Evolutionary conservation across 2,888 invertebrate species (phyloP), one percentile per base, ranked within the genome.

Genomic region (Lasioglossum pauxillum): DNA sequence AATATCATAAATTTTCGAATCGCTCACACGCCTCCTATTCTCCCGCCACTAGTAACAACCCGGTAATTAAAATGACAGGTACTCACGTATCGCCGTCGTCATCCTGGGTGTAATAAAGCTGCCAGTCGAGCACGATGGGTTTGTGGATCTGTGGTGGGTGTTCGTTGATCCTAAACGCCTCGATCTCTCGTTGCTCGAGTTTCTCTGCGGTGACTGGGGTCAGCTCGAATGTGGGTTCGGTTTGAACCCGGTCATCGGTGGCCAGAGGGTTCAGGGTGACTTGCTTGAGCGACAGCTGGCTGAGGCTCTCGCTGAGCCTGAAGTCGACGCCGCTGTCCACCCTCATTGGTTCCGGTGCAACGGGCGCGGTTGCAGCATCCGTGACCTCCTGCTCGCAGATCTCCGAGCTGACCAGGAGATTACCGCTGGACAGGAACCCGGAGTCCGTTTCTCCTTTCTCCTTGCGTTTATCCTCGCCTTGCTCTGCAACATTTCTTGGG

Each of bases 71-170:
- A 64, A 38, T 1, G 12, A 69, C 8, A 67, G 31, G 12, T 38
- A 97, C 98, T 98, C 96, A 98, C 98, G 98, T 98, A 95, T 98
- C 98, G 90, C 98, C 98, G 92, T 98, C 98, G 88, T 97, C 97
- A 94, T 98, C 97, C 92, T 98, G 98, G 89, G 97, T 96, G 94
- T 97, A 98, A 90, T 97, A 97, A 90, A 97, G 95, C 92, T 97
- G 96, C 96, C 97, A 97, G 76, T 64, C 31, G 7, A 64, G 7
- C 31, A 19, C 64, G 19, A 19, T 31, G 16, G 31, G 64, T 31
- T 64, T 31, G 7, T 31, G 16, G 16, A 64, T 31, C 16, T 16
- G 31, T 8, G 31, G 16, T 2, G 2, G 64, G 0, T 96, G 95
- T 88, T 93, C 92, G 74, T 92, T 90, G 82, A 85, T 80, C 78